Conservation (phyloP, 2,797 vertebrate genomes). For the Enteromius treurensis region DNA sequence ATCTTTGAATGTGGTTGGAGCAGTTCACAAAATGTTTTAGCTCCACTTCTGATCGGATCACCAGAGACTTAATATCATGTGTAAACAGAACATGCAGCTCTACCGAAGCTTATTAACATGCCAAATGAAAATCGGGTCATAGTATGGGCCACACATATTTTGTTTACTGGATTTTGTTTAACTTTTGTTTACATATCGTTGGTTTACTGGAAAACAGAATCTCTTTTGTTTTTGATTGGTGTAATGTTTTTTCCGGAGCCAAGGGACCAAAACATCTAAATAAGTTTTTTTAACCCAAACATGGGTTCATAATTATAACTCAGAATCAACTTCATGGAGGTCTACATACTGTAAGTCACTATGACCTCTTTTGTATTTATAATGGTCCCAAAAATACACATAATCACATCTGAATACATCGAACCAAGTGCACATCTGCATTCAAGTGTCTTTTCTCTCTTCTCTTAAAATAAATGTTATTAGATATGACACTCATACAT, state of each 20-base stretch:
- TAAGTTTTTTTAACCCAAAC: constrained; percentile 29
- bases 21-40: neutral
- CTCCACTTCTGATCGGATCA: neutral
- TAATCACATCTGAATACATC: neutral
- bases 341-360: neutral
- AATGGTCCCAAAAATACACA: neutral
- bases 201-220: constrained; percentile 28
- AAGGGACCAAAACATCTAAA: constrained; percentile 32
- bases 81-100: neutral
- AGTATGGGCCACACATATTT: constrained; percentile 31
- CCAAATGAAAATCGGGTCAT: constrained; percentile 25
- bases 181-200: constrained; percentile 22
- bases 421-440: neutral
- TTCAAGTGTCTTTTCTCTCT: neutral
- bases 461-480: neutral
- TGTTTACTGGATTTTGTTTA: constrained; percentile 36
- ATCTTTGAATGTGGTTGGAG: constrained; percentile 2
- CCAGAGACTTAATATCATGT: neutral
- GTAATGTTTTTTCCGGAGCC: constrained; percentile 8
- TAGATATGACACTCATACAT: neutral
- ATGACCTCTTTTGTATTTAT: neutral
- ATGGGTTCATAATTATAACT: constrained; percentile 5
- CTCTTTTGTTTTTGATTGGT: constrained; percentile 41
- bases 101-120: constrained; percentile 28
- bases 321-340: neutral